Evolutionary conservation across 2,797 vertebrate species (phyloP).

Genomic region (Channallabes apus): DNA sequence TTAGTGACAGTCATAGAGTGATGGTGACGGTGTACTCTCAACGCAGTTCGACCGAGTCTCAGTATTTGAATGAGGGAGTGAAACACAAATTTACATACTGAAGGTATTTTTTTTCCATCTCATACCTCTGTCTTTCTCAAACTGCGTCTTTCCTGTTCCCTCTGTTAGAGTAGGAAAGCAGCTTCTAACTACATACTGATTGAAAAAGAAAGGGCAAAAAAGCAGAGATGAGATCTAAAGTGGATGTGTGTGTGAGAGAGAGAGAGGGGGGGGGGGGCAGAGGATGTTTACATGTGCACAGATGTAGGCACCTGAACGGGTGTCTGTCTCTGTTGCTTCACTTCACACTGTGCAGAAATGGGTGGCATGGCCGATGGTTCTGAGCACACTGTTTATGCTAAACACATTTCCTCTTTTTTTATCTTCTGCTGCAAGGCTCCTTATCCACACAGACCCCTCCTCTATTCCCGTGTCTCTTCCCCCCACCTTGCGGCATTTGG

Average conservation of each 20-base stretch:
- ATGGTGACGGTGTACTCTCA: not conserved
- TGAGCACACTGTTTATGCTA: constrained; percentile 16
- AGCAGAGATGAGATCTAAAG: constrained; percentile 26
- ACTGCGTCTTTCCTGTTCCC: constrained; percentile 18
- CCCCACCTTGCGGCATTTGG: constrained; percentile 36
- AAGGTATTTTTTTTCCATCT: not conserved
- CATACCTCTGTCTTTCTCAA: not conserved
- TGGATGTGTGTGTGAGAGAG: not conserved
- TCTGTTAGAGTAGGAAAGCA: constrained; percentile 66
- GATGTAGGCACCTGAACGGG: constrained; percentile 26
- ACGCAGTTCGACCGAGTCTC: not conserved
- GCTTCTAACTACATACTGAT: constrained; percentile 64
- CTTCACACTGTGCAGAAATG: constrained; percentile 29
- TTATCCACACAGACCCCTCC: constrained; percentile 32
- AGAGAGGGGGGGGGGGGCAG: not conserved
- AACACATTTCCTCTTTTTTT: not conserved
- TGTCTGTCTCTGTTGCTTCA: constrained; percentile 16
- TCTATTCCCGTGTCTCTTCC: constrained; percentile 29
- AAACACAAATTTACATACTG: not conserved
- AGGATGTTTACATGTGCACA: constrained; percentile 23
- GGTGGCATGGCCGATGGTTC: constrained; percentile 29
- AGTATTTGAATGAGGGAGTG: not conserved
- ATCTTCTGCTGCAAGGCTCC: constrained; percentile 14
- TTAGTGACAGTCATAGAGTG: not conserved
- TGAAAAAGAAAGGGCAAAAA: constrained; percentile 28